Evolutionary conservation across 2,888 invertebrate species (phyloP).

Genomic region (Lasioglossum leucozonium): DNA sequence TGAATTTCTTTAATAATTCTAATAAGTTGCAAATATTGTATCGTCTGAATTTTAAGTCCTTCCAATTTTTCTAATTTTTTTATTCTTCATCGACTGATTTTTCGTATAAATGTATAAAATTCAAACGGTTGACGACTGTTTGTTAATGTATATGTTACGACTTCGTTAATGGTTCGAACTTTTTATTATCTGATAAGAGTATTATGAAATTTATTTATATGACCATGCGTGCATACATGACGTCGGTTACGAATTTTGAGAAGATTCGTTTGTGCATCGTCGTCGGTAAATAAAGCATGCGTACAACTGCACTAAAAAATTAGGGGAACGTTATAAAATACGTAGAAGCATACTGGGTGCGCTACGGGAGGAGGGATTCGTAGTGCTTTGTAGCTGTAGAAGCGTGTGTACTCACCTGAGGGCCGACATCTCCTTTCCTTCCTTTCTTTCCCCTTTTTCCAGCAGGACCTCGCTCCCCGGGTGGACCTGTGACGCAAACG

Average conservation of each 20-base stretch:
- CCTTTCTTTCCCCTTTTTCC: constrained; percentile 96
- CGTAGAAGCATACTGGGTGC: constrained; percentile 52
- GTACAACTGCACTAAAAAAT: constrained; percentile 46
- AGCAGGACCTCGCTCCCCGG: constrained; percentile 93
- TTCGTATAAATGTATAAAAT: too few relatives aligned
- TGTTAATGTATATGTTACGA: too few relatives aligned
- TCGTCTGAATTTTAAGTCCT: too few relatives aligned
- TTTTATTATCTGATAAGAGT: too few relatives aligned
- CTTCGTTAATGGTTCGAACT: too few relatives aligned
- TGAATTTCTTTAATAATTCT: too few relatives aligned
- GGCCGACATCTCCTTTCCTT: constrained; percentile 91
- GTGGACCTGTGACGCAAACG: constrained; percentile 86
- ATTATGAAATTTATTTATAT: too few relatives aligned
- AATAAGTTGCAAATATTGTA: too few relatives aligned
- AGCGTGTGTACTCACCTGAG: constrained; percentile 88
- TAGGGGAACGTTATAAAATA: constrained; percentile 41
- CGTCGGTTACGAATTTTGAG: constrained; percentile 10
- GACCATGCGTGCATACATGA: constrained; percentile 22
- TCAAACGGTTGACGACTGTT: too few relatives aligned
- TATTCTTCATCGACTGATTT: too few relatives aligned
- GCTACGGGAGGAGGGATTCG: constrained; percentile 39
- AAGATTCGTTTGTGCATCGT: constrained; percentile 16
- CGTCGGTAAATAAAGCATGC: constrained; percentile 64
- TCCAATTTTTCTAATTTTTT: too few relatives aligned
- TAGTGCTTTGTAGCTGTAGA: constrained; percentile 8